Evolutionary conservation across 2,888 invertebrate species (phyloP), one percentile per base, ranked within the genome.

Genomic region (Amphiduros pacificus): DNA sequence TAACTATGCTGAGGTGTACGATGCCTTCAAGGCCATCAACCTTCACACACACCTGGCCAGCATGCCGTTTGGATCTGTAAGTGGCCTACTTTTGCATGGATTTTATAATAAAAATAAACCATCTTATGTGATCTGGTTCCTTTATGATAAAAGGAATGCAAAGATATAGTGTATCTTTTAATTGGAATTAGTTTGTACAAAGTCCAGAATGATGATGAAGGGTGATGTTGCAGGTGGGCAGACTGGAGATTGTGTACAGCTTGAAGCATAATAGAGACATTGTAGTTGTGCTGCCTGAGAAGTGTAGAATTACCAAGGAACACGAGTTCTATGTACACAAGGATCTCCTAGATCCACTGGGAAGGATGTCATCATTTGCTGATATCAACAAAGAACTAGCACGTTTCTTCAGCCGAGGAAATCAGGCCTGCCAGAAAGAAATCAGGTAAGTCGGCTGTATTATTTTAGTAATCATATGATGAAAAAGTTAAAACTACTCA

Each of bases 321-420:
- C n/a, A 49, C 26, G 55, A 55, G 9, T 75, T 78, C 66, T 73
- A 69, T 62, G 71, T 78, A 41, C 71, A 73, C 28, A 57, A 68
- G 41, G 70, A 74, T 5, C 66, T 70, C 56, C 62, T 73, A 4
- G 61, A 61, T 6, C 66, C 68, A 4, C n/a, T n/a, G n/a, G n/a
- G n/a, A n/a, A n/a, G n/a, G n/a, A n/a, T n/a, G n/a, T n/a, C n/a
- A n/a, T n/a, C n/a, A n/a, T 62, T 61, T 31, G 17, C 44, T 0
- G 75, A 76, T 9, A 71, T 79, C 62, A 73, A 74, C 70, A 58
- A 65, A 31, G 77, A 75, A 55, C 65, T 79, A 3, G 74, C 77
- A 4, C 67, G 68, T 20, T 74, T 66, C 63, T 77, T 79, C 63
- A 71, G 74, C 53, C 61, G 62, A 17, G 67, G 65, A 17, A 63